Conservation (phyloP, 2,888 invertebrate species). For the Morpho helenor region DNA sequence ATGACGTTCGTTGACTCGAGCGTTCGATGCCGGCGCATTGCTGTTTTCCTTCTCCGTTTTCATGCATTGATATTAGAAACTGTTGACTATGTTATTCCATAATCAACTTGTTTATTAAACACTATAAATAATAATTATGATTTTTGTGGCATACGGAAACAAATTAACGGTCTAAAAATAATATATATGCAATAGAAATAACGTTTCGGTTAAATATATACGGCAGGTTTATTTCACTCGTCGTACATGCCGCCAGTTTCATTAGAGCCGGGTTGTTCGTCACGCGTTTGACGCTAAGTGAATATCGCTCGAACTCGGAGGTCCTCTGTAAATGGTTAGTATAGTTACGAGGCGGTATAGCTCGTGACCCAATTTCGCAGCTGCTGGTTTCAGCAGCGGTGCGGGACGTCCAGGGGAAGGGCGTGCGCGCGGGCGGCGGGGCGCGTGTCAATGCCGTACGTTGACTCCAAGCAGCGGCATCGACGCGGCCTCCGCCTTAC, state of each 20-base stretch:
- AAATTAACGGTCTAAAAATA: not conserved
- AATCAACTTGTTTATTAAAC: constrained; percentile 33
- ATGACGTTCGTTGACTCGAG: constrained; percentile 78
- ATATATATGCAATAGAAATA: not conserved
- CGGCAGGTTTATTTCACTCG: constrained; percentile 54
- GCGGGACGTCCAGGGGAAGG: constrained; percentile 47
- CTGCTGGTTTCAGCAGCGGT: constrained; percentile 76
- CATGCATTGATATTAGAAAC: constrained; percentile 77
- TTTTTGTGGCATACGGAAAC: too few species aligned
- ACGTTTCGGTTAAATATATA: constrained; percentile 26
- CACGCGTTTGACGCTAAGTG: not conserved
- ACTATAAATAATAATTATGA: constrained; percentile 3
- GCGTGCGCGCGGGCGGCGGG: constrained; percentile 45
- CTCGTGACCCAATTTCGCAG: constrained; percentile 78
- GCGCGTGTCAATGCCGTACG: constrained; percentile 78
- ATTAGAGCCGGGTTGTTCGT: constrained; percentile 24
- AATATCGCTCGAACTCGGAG: constrained; percentile 28
- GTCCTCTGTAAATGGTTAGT: constrained; percentile 47
- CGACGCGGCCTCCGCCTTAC: constrained; percentile 76
- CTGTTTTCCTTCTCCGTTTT: constrained; percentile 79
- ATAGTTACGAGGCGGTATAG: constrained; percentile 58
- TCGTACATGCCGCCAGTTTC: constrained; percentile 37
- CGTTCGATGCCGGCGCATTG: constrained; percentile 74
- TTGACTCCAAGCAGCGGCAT: constrained; percentile 73
- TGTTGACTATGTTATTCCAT: constrained; percentile 52